phyloP scores from a whole-genome alignment of 2,113 vertebrate species.

The Aspiorhynchus laticeps region DNA sequence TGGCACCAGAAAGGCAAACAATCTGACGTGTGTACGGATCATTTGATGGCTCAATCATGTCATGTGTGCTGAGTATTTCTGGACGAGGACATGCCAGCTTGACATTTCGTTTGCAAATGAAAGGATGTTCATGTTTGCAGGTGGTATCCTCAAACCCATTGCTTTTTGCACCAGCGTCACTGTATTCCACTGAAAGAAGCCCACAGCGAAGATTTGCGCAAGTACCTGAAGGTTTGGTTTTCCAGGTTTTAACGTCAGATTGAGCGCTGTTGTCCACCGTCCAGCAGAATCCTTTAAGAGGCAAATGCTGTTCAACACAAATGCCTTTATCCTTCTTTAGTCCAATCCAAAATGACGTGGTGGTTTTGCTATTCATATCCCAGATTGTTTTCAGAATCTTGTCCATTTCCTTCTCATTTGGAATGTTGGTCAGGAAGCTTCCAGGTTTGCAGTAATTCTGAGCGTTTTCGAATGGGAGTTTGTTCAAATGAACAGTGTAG shows the following conservation, averaged over 20 bases:
- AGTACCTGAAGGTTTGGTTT: slow-evolving; percentile 28
- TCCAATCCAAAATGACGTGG: slow-evolving; percentile 71
- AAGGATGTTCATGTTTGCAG: slow-evolving; percentile 49
- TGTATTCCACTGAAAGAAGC: slow-evolving; percentile 33
- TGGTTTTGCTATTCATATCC: fast-evolving
- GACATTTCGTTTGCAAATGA: slow-evolving; percentile 58
- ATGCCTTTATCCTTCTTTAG: slow-evolving; percentile 55
- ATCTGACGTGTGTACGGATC: slow-evolving; percentile 55
- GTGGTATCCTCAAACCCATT: slow-evolving; percentile 44
- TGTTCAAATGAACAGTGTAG: slow-evolving; percentile 49
- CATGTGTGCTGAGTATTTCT: not conserved
- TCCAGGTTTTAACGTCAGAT: slow-evolving; percentile 60
- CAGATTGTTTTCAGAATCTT: slow-evolving; percentile 55
- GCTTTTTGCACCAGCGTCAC: not conserved
- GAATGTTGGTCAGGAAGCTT: slow-evolving; percentile 64
- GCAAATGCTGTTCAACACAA: slow-evolving; percentile 49
- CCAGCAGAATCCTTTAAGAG: slow-evolving; percentile 76
- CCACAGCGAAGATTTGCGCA: slow-evolving; percentile 67
- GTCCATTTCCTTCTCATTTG: slow-evolving; percentile 49
- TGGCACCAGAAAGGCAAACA: slow-evolving; percentile 57
- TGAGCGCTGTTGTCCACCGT: slow-evolving; percentile 43
- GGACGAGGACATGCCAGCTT: not conserved
- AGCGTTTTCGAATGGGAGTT: slow-evolving; percentile 59
- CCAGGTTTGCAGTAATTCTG: slow-evolving; percentile 50
- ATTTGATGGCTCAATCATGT: not conserved